Conservation (phyloP, 2,888 invertebrate species). For the Drosophila vallismaia region DNA sequence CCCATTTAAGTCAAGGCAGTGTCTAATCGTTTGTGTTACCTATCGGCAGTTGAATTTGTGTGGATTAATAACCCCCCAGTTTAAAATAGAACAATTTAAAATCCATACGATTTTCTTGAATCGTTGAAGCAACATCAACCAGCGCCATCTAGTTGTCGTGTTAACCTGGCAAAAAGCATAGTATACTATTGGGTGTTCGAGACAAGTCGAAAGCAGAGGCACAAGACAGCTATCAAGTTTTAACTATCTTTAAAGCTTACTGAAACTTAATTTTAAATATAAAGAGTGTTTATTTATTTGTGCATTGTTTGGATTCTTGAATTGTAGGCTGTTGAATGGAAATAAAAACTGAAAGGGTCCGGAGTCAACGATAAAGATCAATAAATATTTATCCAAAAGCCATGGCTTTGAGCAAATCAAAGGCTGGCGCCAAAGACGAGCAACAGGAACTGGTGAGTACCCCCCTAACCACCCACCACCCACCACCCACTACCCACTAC, state of each 20-base stretch:
- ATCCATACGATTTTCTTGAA: too few species aligned
- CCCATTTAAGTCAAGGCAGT: slow-evolving; percentile 10
- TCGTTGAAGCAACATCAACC: neutral
- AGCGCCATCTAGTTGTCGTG: neutral
- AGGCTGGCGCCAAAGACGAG: slow-evolving; percentile 74
- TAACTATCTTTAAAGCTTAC: neutral
- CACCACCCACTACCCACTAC: slow-evolving; percentile 4
- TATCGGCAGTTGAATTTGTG: neutral
- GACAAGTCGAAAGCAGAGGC: neutral
- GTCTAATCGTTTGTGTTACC: neutral
- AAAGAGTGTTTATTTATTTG: neutral
- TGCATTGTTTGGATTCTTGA: neutral
- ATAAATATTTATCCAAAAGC: slow-evolving; percentile 12
- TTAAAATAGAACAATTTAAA: too few species aligned
- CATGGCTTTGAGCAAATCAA: slow-evolving; percentile 69
- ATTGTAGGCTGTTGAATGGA: slow-evolving; percentile 1
- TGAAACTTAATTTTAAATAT: neutral
- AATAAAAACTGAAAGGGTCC: neutral
- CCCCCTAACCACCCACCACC: slow-evolving; percentile 3
- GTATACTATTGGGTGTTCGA: neutral
- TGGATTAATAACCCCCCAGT: too few species aligned
- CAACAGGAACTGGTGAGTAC: slow-evolving; percentile 71
- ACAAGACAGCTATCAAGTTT: neutral
- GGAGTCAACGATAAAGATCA: neutral
- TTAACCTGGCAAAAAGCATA: neutral